Percentiles rank a stretch among this genome's conserved stretches.
These are phyloP conservation scores for Sesia apiformis DNA, from an alignment of 2,888 invertebrate species.

Conservation along the genomic window DNA sequence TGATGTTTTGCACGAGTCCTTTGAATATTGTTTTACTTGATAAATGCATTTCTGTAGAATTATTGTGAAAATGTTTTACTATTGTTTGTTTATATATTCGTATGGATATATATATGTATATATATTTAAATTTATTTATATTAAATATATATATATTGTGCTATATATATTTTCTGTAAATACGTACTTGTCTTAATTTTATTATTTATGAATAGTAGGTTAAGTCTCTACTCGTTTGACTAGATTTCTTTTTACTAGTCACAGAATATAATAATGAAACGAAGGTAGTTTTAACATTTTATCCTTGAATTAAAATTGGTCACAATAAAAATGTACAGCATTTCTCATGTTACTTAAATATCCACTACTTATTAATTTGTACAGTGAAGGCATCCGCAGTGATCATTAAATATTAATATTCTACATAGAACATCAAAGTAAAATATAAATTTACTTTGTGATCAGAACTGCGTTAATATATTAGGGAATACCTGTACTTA, in stretches of 20 bases:
- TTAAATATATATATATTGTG: conserved; percentile 25
- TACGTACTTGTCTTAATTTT: conserved; percentile 44
- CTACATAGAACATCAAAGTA: too few relatives aligned
- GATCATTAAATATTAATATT: too few relatives aligned
- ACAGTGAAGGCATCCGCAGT: too few relatives aligned
- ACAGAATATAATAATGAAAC: conserved; percentile 27
- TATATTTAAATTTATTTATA: too few relatives aligned
- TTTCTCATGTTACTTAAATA: too few relatives aligned
- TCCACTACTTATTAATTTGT: too few relatives aligned
- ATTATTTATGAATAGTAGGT: conserved; percentile 12
- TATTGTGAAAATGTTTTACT: conserved; percentile 27
- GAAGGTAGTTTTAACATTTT: too few relatives aligned
- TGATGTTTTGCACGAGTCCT: conserved; percentile 45
- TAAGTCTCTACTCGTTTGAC: conserved; percentile 52
- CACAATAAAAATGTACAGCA: too few relatives aligned
- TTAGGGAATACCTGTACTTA: neutral
- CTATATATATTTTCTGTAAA: conserved; percentile 41
- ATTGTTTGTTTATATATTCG: conserved; percentile 49
- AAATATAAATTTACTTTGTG: too few relatives aligned
- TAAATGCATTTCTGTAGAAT: conserved; percentile 51
- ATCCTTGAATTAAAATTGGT: too few relatives aligned
- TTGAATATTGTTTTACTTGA: conserved; percentile 21
- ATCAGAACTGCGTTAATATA: neutral
- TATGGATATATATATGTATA: conserved; percentile 24
- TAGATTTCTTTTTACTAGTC: conserved; percentile 64